Percentiles rank a stretch among this genome's conserved stretches.
phyloP scores from a whole-genome alignment of 1,140 invertebrate species.

The Diorhabda carinulata region DNA sequence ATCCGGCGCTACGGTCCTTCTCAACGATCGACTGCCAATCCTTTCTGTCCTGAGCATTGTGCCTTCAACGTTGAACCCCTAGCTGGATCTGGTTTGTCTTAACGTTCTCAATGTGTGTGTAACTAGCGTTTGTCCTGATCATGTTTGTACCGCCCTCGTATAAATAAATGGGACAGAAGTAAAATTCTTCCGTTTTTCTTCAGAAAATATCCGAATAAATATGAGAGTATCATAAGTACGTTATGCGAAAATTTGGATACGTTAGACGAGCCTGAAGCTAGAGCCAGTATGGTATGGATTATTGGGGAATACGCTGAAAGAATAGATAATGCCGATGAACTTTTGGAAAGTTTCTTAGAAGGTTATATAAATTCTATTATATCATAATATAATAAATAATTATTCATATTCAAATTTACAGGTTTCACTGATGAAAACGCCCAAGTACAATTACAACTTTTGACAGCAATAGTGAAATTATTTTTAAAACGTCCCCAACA shows the following conservation, averaged over 20 bases:
- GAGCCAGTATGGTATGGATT: constrained; percentile 99
- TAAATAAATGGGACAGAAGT: no score
- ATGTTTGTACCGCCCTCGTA: no score
- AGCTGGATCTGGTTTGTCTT: no score
- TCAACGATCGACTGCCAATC: no score
- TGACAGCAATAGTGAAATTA: constrained; percentile 97
- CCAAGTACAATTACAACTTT: constrained; percentile 94
- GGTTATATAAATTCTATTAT: constrained; percentile 45
- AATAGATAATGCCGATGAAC: constrained; percentile 98
- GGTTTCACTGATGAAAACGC: constrained; percentile 99
- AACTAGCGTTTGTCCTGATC: no score
- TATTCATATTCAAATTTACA: constrained; percentile 12
- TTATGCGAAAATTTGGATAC: constrained; percentile 99
- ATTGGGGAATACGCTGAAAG: constrained; percentile 99
- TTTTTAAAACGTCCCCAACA: constrained; percentile 97
- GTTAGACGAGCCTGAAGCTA: constrained; percentile 96
- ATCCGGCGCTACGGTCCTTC: no score
- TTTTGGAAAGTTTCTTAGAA: constrained; percentile 97
- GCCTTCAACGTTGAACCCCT: no score
- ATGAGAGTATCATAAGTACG: constrained; percentile 99
- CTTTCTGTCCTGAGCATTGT: no score
- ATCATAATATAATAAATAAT: not conserved
- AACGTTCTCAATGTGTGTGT: no score
- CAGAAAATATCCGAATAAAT: constrained; percentile 99
- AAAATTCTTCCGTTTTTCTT: constrained; percentile 5